Evolutionary conservation across 1,140 invertebrate genomes (phyloP).

Genomic region (Trialeurodes vaporariorum): DNA sequence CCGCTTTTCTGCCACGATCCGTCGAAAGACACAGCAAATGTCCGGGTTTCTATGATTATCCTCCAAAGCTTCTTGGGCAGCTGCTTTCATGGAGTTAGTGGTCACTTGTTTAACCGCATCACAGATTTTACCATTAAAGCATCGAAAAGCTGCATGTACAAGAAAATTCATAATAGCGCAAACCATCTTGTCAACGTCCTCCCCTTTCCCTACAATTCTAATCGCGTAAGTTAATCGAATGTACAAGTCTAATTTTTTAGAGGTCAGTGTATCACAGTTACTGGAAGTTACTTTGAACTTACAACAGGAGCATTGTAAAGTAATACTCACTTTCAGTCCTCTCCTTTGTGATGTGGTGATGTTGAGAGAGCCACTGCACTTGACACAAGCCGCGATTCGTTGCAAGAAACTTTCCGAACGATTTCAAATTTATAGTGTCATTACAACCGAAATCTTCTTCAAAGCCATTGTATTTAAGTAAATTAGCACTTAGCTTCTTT

Average conservation of each 20-base stretch:
- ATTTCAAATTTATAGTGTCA: too few relatives aligned
- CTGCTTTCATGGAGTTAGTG: constrained; percentile 8
- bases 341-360: too few relatives aligned
- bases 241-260: constrained; percentile 12
- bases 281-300: too few relatives aligned
- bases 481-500: too few relatives aligned
- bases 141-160: not conserved
- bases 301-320: too few relatives aligned
- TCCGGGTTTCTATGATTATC: constrained; percentile 13
- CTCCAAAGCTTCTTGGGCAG: constrained; percentile 11
- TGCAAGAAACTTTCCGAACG: too few relatives aligned
- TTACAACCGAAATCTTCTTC: too few relatives aligned
- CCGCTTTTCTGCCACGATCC: constrained; percentile 21
- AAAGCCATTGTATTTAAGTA: too few relatives aligned
- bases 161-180: constrained; percentile 13
- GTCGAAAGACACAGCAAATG: constrained; percentile 19
- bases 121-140: not conserved
- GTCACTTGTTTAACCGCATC: not conserved
- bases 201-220: constrained; percentile 9
- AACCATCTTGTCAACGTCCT: constrained; percentile 9
- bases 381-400: too few relatives aligned
- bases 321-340: too few relatives aligned
- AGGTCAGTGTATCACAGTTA: not conserved
- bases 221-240: constrained; percentile 14
- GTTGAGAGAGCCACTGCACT: too few relatives aligned